A percentile compares a stretch with the other conserved stretches of the same genome.
Evolutionary conservation across 2,797 vertebrate species (phyloP).

Genomic region (Peromyscus attwateri): DNA sequence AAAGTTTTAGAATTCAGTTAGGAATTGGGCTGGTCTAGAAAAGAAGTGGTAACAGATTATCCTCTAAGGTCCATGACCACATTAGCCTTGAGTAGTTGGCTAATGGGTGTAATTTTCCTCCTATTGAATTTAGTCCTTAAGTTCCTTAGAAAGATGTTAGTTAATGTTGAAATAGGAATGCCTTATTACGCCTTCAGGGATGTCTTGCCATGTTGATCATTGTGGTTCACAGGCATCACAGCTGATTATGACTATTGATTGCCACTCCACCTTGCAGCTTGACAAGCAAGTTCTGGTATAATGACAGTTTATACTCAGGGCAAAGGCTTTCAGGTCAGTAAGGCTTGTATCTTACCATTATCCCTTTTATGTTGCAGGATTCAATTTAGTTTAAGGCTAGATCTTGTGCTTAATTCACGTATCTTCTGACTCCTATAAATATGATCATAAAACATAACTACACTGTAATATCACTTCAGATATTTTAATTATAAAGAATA

Average conservation of each 20-base stretch:
- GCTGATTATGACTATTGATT: neutral
- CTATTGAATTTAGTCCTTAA: neutral
- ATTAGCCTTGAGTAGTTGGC: neutral
- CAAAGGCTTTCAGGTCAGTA: neutral
- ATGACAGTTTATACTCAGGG: neutral
- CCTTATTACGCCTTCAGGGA: too few relatives aligned
- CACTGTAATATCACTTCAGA: neutral
- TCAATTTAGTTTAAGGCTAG: neutral
- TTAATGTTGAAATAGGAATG: neutral
- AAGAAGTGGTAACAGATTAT: neutral
- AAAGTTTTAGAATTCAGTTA: neutral
- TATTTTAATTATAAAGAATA: neutral
- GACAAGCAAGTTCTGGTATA: neutral
- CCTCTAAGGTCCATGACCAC: neutral
- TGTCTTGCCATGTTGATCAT: neutral
- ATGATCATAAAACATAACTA: neutral
- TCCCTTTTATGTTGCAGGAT: neutral
- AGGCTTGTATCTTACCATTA: neutral
- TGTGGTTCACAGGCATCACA: neutral
- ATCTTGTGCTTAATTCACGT: neutral
- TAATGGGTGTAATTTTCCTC: neutral
- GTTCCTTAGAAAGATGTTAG: neutral
- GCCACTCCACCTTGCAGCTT: neutral
- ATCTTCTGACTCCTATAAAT: neutral
- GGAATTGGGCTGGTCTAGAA: neutral